These are phyloP conservation scores for Onychorhynchus coronatus DNA, from an alignment of 2,113 vertebrate species.

Conservation along the genomic window DNA sequence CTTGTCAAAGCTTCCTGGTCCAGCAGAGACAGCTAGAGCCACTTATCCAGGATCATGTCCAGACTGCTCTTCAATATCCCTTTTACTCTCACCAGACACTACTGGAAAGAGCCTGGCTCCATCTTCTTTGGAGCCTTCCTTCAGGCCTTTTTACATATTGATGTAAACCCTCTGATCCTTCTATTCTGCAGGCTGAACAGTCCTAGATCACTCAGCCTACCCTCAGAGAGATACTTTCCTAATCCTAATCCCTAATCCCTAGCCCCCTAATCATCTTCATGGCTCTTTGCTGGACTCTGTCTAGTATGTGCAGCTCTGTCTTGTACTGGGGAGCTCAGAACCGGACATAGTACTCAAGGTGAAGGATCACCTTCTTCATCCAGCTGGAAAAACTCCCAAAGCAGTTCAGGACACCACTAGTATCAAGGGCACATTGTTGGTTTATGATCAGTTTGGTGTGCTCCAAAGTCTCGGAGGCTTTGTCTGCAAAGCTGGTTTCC, in stretches of 20 bases:
- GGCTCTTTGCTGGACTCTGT: neutral
- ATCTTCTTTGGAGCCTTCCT: neutral
- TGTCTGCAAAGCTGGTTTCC: neutral
- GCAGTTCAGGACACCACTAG: neutral
- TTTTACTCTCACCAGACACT: neutral
- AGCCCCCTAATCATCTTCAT: no score
- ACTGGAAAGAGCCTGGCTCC: neutral
- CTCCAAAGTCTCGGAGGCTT: neutral
- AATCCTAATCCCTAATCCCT: no score
- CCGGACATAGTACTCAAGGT: rapidly evolving
- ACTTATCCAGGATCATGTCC: neutral
- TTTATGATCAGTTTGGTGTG: neutral
- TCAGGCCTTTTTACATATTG: neutral
- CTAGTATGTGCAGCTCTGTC: rapidly evolving
- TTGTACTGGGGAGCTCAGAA: neutral
- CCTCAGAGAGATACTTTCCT: neutral
- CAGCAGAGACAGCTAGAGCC: neutral
- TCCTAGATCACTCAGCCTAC: neutral
- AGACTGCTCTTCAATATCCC: neutral
- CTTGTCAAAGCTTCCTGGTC: neutral
- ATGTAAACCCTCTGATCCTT: neutral
- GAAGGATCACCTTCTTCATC: rapidly evolving
- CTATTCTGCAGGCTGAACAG: neutral
- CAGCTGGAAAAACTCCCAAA: neutral
- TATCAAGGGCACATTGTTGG: neutral